These are phyloP conservation scores for Martes martes DNA, from an alignment of 2,113 vertebrate species.

Conservation along the genomic window DNA sequence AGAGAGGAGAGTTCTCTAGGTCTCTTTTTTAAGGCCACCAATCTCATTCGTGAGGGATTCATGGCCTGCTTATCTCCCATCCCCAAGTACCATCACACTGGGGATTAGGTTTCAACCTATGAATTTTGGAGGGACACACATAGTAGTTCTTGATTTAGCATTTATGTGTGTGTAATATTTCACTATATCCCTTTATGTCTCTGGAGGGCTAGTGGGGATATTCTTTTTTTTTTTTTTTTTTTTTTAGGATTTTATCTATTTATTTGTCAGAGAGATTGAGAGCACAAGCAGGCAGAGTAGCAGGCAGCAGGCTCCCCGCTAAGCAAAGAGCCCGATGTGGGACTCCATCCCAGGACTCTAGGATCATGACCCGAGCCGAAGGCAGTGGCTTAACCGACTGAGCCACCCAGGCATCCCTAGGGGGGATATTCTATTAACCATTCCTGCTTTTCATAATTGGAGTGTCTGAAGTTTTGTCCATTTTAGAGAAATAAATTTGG, in stretches of 20 bases:
- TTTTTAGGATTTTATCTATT: no score
- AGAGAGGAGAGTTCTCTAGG: background rate
- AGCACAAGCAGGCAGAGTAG: no score
- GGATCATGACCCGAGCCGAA: no score
- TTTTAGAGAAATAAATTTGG: background rate
- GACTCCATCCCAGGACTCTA: no score
- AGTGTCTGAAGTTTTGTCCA: background rate
- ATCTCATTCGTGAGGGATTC: background rate
- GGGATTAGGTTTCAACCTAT: accelerated
- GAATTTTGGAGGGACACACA: background rate
- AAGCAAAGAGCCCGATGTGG: no score
- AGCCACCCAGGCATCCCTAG: background rate
- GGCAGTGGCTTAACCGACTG: no score
- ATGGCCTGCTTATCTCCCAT: background rate
- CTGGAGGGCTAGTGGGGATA: background rate
- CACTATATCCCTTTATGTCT: background rate
- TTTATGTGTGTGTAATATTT: background rate
- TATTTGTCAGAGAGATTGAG: no score
- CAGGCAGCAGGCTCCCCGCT: no score
- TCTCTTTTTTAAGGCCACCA: background rate
- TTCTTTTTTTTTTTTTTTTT: no score
- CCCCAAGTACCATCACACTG: accelerated
- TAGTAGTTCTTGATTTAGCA: background rate
- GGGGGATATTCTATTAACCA: accelerated
- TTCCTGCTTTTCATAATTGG: background rate